These are phyloP conservation scores for Megaceryle maxima DNA, from an alignment of 2,113 vertebrate genomes.

Conservation along the genomic window DNA sequence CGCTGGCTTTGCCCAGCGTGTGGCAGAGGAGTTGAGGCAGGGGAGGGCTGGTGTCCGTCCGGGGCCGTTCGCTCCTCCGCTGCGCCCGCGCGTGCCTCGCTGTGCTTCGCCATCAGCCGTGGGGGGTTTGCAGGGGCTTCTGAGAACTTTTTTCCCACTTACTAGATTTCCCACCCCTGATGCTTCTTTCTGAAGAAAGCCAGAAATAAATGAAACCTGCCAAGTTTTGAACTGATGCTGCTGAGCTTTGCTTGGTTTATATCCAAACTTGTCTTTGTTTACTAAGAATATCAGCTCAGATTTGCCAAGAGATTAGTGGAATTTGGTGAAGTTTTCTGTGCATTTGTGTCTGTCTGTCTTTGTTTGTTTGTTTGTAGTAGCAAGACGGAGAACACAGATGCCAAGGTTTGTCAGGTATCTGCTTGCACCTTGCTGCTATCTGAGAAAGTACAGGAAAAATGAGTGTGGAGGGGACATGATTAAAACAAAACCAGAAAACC, in stretches of 20 bases:
- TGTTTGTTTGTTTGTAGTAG: not conserved
- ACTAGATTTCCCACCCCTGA: not conserved
- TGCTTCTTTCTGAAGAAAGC: not conserved
- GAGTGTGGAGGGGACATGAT: not conserved
- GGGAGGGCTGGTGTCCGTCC: not conserved
- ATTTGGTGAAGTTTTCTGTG: not conserved
- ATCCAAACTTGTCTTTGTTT: not conserved
- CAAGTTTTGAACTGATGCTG: not conserved
- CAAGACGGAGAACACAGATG: not conserved
- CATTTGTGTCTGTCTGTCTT: not conserved
- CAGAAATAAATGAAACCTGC: not conserved
- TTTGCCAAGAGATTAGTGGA: not conserved
- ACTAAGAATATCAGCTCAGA: not conserved
- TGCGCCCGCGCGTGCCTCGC: not conserved
- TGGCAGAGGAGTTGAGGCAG: not conserved
- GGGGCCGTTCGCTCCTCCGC: fast-evolving
- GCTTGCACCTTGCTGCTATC: not conserved
- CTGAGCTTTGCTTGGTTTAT: not conserved
- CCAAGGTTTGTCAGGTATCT: not conserved
- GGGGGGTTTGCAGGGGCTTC: not conserved
- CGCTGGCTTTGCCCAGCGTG: fast-evolving
- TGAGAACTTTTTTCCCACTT: not conserved
- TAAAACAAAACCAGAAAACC: not conserved
- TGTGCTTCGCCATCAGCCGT: not conserved
- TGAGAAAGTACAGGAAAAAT: not conserved